Base-by-base conservation (phyloP, 2,888 invertebrate species). In the Plebejus argus region DNA sequence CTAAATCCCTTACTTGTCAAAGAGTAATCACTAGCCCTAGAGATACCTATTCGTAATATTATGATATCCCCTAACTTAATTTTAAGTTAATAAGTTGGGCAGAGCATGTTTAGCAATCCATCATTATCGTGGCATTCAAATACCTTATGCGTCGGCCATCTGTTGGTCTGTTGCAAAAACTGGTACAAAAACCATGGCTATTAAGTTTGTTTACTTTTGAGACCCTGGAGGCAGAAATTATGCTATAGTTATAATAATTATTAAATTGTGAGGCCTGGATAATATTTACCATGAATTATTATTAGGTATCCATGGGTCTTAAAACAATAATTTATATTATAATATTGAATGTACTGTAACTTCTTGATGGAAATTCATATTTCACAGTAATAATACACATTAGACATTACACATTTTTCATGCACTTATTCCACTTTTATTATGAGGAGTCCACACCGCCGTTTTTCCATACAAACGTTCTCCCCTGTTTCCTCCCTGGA, bases 131-230 rank as follows among this genome's bases (percentile, higher is more conserved):
- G 33, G 66, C 28, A 66, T 66, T 66, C 66, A 5, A 18, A 33
- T 66, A 66, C 28, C 28, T 28, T 66, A 6, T 66, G 66, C 66
- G 12, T 66, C 15, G 2, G 28, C 66, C 66, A 66, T 66, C 66
- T 66, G 66, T 66, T 66, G 28, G 28, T 15, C 28, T 28, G 66
- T 28, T 66, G 66, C 28, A 66, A 66, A 61, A 66, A 66, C 61
- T 61, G 20, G 58, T 0, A 10, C 28, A 66, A 28, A 66, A 66
- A 28, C 61, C 61, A 66, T 28, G 15, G 66, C 3, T 66, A 66
- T 66, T 66, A 33, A 33, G 4, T 66, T 66, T 66, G 66, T 66
- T 66, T 66, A 15, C 10, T 33, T 28, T 66, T 6, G 28, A 66
- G 28, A 6, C 15, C 15, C 66, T 33, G 66, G 28, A 66, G 15